Conservation (phyloP, 2,888 invertebrate genomes). For the Mythimna loreyi region DNA sequence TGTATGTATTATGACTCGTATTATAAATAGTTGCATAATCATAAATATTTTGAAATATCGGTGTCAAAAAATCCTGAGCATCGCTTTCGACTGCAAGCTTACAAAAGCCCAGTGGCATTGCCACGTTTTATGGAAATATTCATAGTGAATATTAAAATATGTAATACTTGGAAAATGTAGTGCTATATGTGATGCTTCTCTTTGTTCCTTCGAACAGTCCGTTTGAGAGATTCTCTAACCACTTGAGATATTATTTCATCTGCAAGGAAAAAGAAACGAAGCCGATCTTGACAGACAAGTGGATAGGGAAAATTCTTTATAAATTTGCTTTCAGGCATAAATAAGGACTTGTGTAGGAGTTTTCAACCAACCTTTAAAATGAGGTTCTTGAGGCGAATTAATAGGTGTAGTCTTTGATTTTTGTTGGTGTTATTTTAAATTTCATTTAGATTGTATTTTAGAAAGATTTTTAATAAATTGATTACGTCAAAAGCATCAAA, state of each 20-base stretch:
- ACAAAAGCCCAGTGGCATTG: too few species aligned
- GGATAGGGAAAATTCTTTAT: slow-evolving; percentile 51
- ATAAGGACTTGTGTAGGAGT: slow-evolving; percentile 33
- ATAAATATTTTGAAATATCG: too few species aligned
- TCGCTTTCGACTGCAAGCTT: too few species aligned
- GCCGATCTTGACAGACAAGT: slow-evolving; percentile 49
- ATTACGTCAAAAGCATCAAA: too few species aligned
- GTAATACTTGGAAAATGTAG: slow-evolving; percentile 3
- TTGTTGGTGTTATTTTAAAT: not conserved
- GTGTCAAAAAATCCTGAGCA: too few species aligned
- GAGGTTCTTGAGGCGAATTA: slow-evolving; percentile 19
- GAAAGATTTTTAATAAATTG: too few species aligned
- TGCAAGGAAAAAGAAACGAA: slow-evolving; percentile 51
- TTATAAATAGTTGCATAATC: too few species aligned
- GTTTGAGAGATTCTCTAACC: slow-evolving; percentile 31
- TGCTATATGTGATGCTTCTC: slow-evolving; percentile 1
- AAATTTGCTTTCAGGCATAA: slow-evolving; percentile 40
- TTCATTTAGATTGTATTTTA: too few species aligned
- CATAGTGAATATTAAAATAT: slow-evolving; percentile 9
- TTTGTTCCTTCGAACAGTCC: slow-evolving; percentile 35
- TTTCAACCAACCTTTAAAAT: slow-evolving; percentile 22
- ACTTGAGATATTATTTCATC: slow-evolving; percentile 56
- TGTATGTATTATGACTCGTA: too few species aligned
- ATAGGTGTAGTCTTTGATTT: slow-evolving; percentile 12
- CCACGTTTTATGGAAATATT: not conserved